phyloP scores from a whole-genome alignment of 1,140 invertebrate genomes.

The Scaptomyza montana region DNA sequence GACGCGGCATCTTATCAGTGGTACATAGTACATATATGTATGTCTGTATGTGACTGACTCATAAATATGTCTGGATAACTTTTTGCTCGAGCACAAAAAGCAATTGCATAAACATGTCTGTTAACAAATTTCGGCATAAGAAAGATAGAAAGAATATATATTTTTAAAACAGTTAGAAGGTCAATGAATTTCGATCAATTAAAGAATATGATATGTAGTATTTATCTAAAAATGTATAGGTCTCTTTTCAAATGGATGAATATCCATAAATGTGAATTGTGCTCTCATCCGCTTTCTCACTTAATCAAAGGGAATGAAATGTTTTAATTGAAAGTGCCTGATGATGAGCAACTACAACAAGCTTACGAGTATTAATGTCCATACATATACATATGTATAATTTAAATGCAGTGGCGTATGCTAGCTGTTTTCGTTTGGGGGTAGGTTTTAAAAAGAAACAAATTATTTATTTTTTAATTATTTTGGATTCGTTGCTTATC shows the following conservation, averaged over 20 bases:
- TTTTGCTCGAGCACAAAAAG: constrained; percentile 4
- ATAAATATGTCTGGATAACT: constrained; percentile 12
- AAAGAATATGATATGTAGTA: background rate
- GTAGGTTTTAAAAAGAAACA: background rate
- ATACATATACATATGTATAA: background rate
- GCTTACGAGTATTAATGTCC: background rate
- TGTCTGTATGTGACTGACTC: constrained; percentile 2
- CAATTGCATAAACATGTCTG: background rate
- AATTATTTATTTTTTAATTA: too few species aligned
- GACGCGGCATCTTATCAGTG: constrained; percentile 43
- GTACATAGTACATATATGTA: background rate
- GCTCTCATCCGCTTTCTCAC: constrained; percentile 44
- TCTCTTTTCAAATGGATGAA: background rate
- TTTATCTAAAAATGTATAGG: background rate
- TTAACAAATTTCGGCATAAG: constrained; percentile 7
- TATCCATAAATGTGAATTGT: constrained; percentile 19
- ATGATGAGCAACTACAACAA: constrained; percentile 48
- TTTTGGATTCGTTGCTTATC: too few species aligned
- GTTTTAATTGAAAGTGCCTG: constrained; percentile 78
- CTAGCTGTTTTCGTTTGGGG: background rate
- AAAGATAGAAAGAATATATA: background rate
- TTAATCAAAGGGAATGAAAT: constrained; percentile 76
- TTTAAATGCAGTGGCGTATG: constrained; percentile 1
- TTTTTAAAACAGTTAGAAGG: background rate
- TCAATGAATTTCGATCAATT: background rate